These are phyloP conservation scores for Conger conger DNA, from an alignment of 2,113 vertebrate genomes.

Conservation along the genomic window DNA sequence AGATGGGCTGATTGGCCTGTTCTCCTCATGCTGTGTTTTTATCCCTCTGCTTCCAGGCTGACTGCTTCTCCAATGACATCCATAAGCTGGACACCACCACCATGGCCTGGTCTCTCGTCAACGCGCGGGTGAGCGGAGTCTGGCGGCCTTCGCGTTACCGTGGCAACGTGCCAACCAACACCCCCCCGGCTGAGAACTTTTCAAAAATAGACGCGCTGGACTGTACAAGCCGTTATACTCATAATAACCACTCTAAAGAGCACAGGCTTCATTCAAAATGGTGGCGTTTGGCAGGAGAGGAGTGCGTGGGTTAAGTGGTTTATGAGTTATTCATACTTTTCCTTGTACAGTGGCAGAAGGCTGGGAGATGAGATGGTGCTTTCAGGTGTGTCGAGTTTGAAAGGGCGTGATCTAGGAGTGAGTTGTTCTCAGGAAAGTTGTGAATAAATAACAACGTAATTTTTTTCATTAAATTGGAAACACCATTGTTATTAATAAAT, in stretches of 20 bases:
- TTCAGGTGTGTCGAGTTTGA: not conserved
- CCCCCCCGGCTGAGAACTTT: not conserved
- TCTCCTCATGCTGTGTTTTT: no score
- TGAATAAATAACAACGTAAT: no score
- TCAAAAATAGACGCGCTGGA: not conserved
- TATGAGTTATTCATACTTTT: not conserved
- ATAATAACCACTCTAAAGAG: not conserved
- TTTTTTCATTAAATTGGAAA: no score
- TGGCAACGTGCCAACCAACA: not conserved
- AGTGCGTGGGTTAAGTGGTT: not conserved
- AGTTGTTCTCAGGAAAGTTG: no score
- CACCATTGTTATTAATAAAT: no score
- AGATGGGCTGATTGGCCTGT: no score
- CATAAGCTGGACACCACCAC: conserved; percentile 90
- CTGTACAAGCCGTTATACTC: not conserved
- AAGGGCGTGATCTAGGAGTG: no score
- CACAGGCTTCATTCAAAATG: no score
- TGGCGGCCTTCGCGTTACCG: not conserved
- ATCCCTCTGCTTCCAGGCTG: conserved; percentile 76
- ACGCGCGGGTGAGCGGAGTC: conserved; percentile 79
- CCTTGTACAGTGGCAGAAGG: not conserved
- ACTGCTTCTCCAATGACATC: conserved; percentile 99
- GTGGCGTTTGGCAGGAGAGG: no score
- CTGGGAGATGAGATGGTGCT: not conserved
- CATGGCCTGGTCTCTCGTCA: conserved; percentile 92